Evolutionary conservation across 2,888 invertebrate genomes (phyloP), one percentile per base, ranked within the genome.

Genomic region (Anoncus sp.): DNA sequence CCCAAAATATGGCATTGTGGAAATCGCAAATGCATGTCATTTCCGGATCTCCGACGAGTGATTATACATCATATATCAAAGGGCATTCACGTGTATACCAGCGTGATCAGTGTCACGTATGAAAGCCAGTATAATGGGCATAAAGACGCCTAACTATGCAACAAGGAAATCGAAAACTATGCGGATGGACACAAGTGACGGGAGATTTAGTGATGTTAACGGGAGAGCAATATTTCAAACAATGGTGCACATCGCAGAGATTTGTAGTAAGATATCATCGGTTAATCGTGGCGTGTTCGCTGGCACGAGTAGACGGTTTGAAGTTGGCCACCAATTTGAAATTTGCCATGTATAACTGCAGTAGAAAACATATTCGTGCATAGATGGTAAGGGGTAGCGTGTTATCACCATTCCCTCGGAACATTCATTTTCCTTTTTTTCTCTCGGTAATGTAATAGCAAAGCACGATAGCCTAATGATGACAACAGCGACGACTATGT

Each of bases 401-500:
- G 47, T 47, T 47, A 20, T 20, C 47, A 14, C 7, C 22, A 45
- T 18, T 27, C 45, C 22, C 27, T 27, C 45, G 43, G 24, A 27
- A 27, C 27, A 45, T 62, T 27, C 35, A 6, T 14, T 49, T 49
- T 22, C 40, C 27, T 24, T 16, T 59, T 12, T 16, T 14, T 63
- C 65, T 51, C 1, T 16, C 53, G n/a, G 16, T 45, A 45, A 67
- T 45, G 31, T 55, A 20, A 67, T 55, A 22, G 43, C 20, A 20
- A 12, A 27, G 53, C 18, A 18, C 2, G 12, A 55, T 45, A 60
- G 4, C 16, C 16, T 4, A 27, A 43, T 27, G n/a, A 43, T 3
- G 27, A 62, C 27, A 38, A 24, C 43, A 9, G 45, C 27, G 24
- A 22, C 16, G 27, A n/a, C 63, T 22, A 24, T 22, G 18, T 22